Evolutionary conservation across 1,140 invertebrate genomes (phyloP), one percentile per base, ranked within the genome.

Genomic region (Atopsyche davidsoni): DNA sequence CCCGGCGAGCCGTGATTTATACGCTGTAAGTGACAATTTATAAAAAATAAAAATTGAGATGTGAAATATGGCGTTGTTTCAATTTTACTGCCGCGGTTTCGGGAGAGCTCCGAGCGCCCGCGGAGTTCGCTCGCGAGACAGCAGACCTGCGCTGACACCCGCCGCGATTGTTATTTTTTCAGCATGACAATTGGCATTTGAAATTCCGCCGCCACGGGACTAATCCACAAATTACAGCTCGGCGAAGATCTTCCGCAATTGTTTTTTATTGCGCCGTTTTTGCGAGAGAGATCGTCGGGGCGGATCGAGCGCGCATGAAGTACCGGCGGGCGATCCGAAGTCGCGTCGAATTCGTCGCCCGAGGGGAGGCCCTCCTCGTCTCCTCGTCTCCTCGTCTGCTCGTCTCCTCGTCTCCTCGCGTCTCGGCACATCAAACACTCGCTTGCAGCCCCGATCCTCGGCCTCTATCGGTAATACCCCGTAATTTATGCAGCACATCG

Each of bases 1-100:
- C 46, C 51, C 47, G 41, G 50, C 25, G 41, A 42, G 41, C 42
- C 48, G 40, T 57, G 55, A 57, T 57, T 57, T 57, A 57, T 57
- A 35, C 36, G 40, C 18, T 44, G 42, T 53, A 50, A 45, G 55
- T 51, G 55, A 57, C 55, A 53, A 45, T 56, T 56, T 44, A 50
- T 50, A 55, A 55, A 55, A 55, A 39, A 40, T 41, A 46, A 55
- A 55, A 55, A 51, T 36, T 51, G 48, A 51, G 43, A 41, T 34
- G 14, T 51, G 43, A 51, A 45, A 51, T 51, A 51, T 34, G 35
- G 36, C 25, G 34, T 28, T 52, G 43, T 41, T 52, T 31, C 17
- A 31, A 46, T 45, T 46, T 43, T 41, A 28, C 40, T 51, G 47
- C 24, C 10, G 43, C 35, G 4, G n/a, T 36, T 36, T 17, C n/a